phyloP scores from a whole-genome alignment of 35 echinoderm and acorn worm genomes.

The Apostichopus japonicus region DNA sequence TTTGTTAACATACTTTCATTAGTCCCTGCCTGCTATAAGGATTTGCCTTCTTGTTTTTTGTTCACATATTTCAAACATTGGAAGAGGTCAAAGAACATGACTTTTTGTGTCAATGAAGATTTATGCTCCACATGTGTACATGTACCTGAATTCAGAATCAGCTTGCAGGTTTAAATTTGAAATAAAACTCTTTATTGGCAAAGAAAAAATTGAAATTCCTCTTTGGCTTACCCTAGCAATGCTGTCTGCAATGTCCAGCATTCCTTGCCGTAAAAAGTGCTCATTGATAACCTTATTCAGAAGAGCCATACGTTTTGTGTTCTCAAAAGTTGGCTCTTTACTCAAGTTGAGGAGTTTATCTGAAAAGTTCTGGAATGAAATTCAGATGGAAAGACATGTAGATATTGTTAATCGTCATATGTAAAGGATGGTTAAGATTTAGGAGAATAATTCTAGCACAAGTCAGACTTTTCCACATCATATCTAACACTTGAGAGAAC shows the following conservation, averaged over 20 bases:
- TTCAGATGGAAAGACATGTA: neutral
- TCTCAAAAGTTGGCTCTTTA: constrained; percentile 84
- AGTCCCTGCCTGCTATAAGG: too few species aligned
- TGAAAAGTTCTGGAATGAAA: constrained; percentile 84
- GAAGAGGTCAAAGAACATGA: too few species aligned
- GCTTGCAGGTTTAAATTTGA: too few species aligned
- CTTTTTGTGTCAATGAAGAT: too few species aligned
- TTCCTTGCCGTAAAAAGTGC: constrained; percentile 89
- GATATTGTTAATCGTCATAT: neutral
- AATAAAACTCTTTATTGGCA: neutral
- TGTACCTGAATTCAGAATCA: too few species aligned
- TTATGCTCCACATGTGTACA: too few species aligned
- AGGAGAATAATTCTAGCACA: too few species aligned
- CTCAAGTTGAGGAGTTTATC: constrained; percentile 77
- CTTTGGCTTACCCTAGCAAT: constrained; percentile 73
- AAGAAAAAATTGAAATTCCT: neutral
- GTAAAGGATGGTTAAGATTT: neutral
- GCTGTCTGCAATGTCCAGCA: constrained; percentile 96
- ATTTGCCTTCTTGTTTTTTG: too few species aligned
- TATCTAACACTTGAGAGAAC: too few species aligned
- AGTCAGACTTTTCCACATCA: too few species aligned
- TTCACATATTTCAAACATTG: too few species aligned
- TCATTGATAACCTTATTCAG: constrained; percentile 95
- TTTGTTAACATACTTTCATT: too few species aligned
- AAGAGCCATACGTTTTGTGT: constrained; percentile 70